phyloP scores from a whole-genome alignment of 1,140 invertebrate species.

The Drosophila santomea region DNA sequence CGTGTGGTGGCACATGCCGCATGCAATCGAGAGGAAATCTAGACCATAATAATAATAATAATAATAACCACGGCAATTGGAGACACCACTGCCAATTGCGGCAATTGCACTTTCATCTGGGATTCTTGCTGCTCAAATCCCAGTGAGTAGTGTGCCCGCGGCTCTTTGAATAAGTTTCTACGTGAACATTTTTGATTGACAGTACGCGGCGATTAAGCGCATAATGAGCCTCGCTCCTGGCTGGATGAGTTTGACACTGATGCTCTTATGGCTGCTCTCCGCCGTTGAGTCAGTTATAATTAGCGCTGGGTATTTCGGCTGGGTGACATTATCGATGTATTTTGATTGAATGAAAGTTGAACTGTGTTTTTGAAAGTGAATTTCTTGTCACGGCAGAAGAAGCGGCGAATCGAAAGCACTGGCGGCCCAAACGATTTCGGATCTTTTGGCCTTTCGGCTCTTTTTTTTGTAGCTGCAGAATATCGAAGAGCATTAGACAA shows the following conservation, averaged over 20 bases:
- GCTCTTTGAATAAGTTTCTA: slow-evolving; percentile 53
- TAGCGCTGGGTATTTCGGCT: slow-evolving; percentile 57
- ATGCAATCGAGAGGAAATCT: slow-evolving; percentile 48
- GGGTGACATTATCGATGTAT: slow-evolving; percentile 62
- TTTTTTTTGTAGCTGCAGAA: slow-evolving; percentile 23
- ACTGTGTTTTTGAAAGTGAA: slow-evolving; percentile 63
- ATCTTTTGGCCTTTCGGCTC: not conserved
- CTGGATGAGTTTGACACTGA: slow-evolving; percentile 35
- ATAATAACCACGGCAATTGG: slow-evolving; percentile 39
- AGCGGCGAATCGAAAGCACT: slow-evolving; percentile 28
- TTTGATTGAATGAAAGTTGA: slow-evolving; percentile 67
- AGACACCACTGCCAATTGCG: slow-evolving; percentile 31
- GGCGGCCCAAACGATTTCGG: slow-evolving; percentile 30
- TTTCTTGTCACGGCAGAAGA: slow-evolving; percentile 50
- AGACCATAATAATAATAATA: slow-evolving; percentile 47
- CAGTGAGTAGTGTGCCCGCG: not conserved
- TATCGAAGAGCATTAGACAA: slow-evolving; percentile 53
- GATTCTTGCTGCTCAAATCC: slow-evolving; percentile 25
- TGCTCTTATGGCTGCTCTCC: slow-evolving; percentile 7
- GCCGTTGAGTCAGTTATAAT: slow-evolving; percentile 57
- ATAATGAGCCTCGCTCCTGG: slow-evolving; percentile 34
- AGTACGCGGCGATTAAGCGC: slow-evolving; percentile 42
- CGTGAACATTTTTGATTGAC: slow-evolving; percentile 30
- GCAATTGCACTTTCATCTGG: slow-evolving; percentile 50
- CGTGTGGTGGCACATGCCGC: slow-evolving; percentile 20